Base-by-base conservation (phyloP, 2,113 vertebrate species). In the Colinus virginianus region DNA sequence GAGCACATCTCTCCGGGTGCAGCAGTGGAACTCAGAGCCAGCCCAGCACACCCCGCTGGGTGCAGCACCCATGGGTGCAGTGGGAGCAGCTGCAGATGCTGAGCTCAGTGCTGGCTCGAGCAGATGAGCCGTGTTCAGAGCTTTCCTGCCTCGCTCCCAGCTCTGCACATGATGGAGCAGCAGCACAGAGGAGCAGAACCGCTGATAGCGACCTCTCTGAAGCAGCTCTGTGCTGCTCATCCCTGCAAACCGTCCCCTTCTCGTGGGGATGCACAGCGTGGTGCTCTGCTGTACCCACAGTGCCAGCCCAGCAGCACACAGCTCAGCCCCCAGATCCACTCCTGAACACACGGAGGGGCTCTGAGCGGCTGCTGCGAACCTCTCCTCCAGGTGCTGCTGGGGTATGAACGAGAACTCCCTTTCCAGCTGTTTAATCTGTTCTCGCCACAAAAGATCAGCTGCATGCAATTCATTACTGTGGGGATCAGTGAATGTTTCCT, bases 31-130 rank as follows among this genome's bases (percentile, higher is more conserved):
- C 36, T 40, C 61, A 8, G 36, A 63, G 9, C 23, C 61, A 28
- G 61, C 38, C 38, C 10, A 11, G 61, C 19, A 38, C 61, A 28
- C 38, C 61, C 25, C 6, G 6, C 63, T 3, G 20, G 83, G 46
- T 23, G 6, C 20, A 9, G 21, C 4, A 0, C 56, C 46, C 32
- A 1, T 0, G 61, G 10, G 12, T 62, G 34, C 36, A 26, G 38
- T 2, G 3, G 25, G 69, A 30, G 91, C 82, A 80, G 86, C 77
- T 58, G 34, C 36, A 0, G 7, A 5, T 36, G 28, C 18, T 1
- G 9, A 55, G 32, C 11, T 11, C 3, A 7, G 38, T 1, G 0
- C 40, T 32, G 46, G 53, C 48, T 34, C 26, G 0, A 0, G 11
- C 3, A 40, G 61, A 8, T 4, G 32, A 19, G 19, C 3, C 20